Evolutionary conservation across 2,797 vertebrate genomes (phyloP), one percentile per base, ranked within the genome.

Genomic region (Rhabdophis nuchalis): DNA sequence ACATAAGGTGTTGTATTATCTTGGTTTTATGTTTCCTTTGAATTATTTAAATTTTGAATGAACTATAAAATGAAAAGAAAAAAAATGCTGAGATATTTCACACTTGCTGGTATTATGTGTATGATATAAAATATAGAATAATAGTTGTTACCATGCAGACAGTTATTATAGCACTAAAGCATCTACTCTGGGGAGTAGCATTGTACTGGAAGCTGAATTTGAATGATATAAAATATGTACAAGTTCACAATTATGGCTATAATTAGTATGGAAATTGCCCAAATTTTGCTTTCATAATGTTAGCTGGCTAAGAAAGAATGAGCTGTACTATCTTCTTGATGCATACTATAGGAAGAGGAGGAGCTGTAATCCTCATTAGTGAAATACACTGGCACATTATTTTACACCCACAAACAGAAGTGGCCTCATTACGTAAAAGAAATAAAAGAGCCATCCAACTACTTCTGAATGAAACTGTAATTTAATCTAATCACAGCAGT

Each of bases 401-500:
- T 85, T 56, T 6, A 46, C 25, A 87, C 1, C 89, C 36, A 23
- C 92, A 92, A 90, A 82, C 36, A 20, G 14, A 56, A 0, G 0
- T 72, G 88, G 41, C 53, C 36, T 92, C 88, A 60, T 12, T 9
- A 13, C 88, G 53, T 5, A 68, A 2, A 12, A 54, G 50, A 90
- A 92, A 88, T 50, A 14, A 5, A 90, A n/a, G 46, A n/a, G 60
- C 41, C 85, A 77, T 27, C 32, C 91, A 88, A 82, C 46, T 41
- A 53, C 8, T 90, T 88, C 61, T 93, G 10, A 13, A 77, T 82
- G 46, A 85, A 88, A 91, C 25, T 50, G 77, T 93, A 32, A 85
- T 91, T 9, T 85, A 90, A 88, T 95, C 87, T 92, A 94, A 94
- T 77, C 85, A 91, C 41, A 77, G 27, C 46, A 90, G 2, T 91